A percentile compares a stretch with the other conserved stretches of the same genome.
Evolutionary conservation across 2,113 vertebrate species (phyloP).

Genomic region (Hippocampus abdominalis): DNA sequence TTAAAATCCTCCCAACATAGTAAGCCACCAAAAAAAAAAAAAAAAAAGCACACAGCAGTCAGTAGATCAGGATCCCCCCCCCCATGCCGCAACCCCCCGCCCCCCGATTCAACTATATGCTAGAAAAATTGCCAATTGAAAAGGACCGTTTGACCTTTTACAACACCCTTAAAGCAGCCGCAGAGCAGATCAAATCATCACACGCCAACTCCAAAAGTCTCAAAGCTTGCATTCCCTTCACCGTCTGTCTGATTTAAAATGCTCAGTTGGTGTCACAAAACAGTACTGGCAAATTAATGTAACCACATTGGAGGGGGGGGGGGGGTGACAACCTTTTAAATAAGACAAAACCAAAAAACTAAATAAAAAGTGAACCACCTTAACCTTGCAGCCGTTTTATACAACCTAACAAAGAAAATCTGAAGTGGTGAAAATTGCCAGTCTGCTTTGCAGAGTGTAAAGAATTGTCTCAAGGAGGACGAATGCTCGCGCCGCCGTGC

Average conservation of each 20-base stretch:
- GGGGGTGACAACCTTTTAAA: background rate
- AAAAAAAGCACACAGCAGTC: slow-evolving; percentile 73
- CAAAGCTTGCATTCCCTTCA: background rate
- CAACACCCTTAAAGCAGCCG: too few species aligned
- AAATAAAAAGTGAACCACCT: slow-evolving; percentile 17
- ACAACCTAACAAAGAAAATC: slow-evolving; percentile 26
- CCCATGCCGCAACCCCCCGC: slow-evolving; percentile 31
- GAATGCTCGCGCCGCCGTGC: slow-evolving; percentile 23
- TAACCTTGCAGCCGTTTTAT: slow-evolving; percentile 30
- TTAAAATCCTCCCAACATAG: slow-evolving; percentile 62
- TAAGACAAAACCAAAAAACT: background rate
- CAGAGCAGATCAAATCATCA: background rate
- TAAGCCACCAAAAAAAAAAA: slow-evolving; percentile 67
- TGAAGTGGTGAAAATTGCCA: slow-evolving; percentile 46
- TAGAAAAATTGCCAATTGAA: background rate
- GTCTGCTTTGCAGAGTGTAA: slow-evolving; percentile 57
- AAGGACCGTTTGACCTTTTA: background rate
- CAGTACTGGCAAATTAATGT: slow-evolving; percentile 16
- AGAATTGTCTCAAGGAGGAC: slow-evolving; percentile 66
- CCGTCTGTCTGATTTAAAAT: background rate
- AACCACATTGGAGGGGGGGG: background rate
- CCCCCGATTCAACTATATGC: slow-evolving; percentile 18
- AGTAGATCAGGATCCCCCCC: slow-evolving; percentile 70
- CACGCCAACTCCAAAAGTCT: background rate
- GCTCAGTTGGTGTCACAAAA: background rate